Percentiles rank a stretch among this genome's conserved stretches.
phyloP scores from a whole-genome alignment of 2,888 invertebrate species.

The Epinotia brunnichana region DNA sequence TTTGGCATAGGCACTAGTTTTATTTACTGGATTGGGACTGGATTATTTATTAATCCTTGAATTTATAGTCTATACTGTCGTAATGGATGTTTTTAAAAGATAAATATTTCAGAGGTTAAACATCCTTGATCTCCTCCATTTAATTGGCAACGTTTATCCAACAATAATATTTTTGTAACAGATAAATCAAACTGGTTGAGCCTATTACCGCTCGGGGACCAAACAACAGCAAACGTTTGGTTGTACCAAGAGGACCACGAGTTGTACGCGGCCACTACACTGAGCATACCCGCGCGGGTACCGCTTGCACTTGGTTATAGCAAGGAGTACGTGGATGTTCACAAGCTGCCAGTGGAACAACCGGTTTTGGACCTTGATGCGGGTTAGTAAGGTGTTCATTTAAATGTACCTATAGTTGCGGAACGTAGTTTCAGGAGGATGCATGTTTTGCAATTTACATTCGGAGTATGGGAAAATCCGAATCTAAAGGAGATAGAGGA shows the following conservation, averaged over 20 bases:
- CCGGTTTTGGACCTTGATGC: slow-evolving; percentile 58
- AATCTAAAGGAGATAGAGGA: too few species aligned
- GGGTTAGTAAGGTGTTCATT: slow-evolving; percentile 50
- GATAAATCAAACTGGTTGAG: slow-evolving; percentile 73
- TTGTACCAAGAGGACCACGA: slow-evolving; percentile 62
- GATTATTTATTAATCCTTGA: not conserved
- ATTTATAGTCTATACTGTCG: too few species aligned
- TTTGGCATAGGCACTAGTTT: too few species aligned
- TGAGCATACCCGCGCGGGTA: slow-evolving; percentile 54
- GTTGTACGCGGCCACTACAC: slow-evolving; percentile 60
- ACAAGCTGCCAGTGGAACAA: slow-evolving; percentile 52
- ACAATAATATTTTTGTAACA: slow-evolving; percentile 47
- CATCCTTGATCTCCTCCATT: too few species aligned
- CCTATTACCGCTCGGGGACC: slow-evolving; percentile 61
- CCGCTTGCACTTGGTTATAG: slow-evolving; percentile 65
- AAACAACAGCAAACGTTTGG: slow-evolving; percentile 65
- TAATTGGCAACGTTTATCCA: not conserved
- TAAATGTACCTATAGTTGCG: too few species aligned
- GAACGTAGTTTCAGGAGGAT: too few species aligned
- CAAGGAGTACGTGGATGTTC: slow-evolving; percentile 57
- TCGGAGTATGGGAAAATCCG: too few species aligned
- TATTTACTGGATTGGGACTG: too few species aligned
- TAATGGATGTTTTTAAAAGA: too few species aligned
- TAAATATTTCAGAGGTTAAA: too few species aligned
- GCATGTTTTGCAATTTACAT: too few species aligned